phyloP scores from a whole-genome alignment of 2,113 vertebrate species.

The Microcebus murinus region DNA sequence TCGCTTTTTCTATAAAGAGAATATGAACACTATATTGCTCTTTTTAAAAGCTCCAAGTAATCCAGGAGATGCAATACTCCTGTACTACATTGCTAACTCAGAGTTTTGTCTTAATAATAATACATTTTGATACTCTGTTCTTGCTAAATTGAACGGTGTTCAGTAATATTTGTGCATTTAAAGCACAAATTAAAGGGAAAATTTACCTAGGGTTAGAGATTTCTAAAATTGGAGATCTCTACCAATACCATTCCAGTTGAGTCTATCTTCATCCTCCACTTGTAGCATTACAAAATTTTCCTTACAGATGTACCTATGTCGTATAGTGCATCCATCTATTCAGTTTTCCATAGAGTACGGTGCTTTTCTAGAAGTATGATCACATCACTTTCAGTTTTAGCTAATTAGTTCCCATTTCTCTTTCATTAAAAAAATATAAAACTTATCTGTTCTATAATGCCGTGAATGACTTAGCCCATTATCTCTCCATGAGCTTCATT shows the following conservation, averaged over 20 bases:
- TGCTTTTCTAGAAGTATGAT: neutral
- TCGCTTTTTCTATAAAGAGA: neutral
- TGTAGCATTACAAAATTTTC: neutral
- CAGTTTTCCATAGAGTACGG: neutral
- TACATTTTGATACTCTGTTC: neutral
- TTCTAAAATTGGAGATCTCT: neutral
- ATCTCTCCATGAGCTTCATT: neutral
- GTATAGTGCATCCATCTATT: neutral
- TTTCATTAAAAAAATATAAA: slow-evolving; percentile 19
- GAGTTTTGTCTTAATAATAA: neutral
- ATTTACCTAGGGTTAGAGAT: neutral
- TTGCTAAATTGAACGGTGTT: neutral
- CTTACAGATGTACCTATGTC: neutral
- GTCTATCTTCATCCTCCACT: neutral
- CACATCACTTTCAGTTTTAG: neutral
- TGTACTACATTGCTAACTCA: neutral
- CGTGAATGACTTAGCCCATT: neutral
- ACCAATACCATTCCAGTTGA: neutral
- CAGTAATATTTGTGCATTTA: neutral
- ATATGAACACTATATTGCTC: neutral
- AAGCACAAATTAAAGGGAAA: neutral
- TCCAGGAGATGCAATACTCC: neutral
- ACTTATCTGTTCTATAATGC: neutral
- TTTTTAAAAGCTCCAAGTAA: neutral
- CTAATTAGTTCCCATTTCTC: neutral